Conservation (phyloP, 2,888 invertebrate genomes). For the Trichogramma evanescens region DNA sequence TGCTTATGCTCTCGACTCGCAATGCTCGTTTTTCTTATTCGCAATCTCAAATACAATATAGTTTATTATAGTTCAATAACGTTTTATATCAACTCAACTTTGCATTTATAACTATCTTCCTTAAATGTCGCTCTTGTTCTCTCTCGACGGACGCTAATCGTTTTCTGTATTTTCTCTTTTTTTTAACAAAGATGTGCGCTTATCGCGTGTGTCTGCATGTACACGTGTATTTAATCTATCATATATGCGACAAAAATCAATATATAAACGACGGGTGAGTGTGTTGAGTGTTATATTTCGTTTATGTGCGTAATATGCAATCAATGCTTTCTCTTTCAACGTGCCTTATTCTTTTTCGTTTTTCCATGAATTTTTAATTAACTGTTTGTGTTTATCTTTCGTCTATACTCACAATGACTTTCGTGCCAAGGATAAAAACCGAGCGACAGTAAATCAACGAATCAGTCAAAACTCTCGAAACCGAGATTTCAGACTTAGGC, state of each 20-base stretch:
- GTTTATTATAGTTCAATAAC: slow-evolving; percentile 16
- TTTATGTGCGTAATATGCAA: slow-evolving; percentile 7
- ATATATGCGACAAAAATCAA: neutral
- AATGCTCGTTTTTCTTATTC: too few relatives aligned
- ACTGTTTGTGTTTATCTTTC: neutral
- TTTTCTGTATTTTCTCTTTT: too few relatives aligned
- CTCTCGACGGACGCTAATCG: slow-evolving; percentile 2
- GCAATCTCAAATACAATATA: slow-evolving; percentile 16
- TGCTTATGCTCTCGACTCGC: neutral
- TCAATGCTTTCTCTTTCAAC: neutral
- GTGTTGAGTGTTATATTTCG: neutral
- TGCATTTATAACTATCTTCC: slow-evolving; percentile 2
- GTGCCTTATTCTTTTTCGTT: neutral
- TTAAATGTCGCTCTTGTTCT: slow-evolving; percentile 11
- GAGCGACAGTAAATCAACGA: too few relatives aligned
- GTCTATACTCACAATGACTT: too few relatives aligned
- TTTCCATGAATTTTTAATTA: neutral
- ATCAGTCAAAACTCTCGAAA: too few relatives aligned
- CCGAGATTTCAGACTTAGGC: too few relatives aligned
- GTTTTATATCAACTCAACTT: slow-evolving; percentile 11
- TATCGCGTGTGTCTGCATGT: slow-evolving; percentile 2
- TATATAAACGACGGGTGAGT: neutral
- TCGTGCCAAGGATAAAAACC: too few relatives aligned
- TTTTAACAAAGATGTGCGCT: neutral
- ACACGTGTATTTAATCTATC: neutral